phyloP scores from a whole-genome alignment of 2,113 vertebrate genomes.

The Myocastor coypus region DNA sequence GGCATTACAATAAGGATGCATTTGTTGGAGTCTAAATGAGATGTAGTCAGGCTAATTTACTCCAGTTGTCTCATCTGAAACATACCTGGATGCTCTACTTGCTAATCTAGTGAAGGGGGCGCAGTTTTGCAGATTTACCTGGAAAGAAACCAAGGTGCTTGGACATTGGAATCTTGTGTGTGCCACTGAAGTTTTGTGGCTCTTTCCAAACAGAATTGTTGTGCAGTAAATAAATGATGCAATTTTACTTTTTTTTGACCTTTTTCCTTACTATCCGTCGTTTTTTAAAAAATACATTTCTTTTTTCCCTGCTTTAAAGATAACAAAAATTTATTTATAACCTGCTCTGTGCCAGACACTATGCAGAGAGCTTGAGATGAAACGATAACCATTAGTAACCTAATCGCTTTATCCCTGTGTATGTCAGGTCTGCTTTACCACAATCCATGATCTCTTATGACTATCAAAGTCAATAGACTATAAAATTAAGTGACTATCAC shows the following conservation, averaged over 20 bases:
- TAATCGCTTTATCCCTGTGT: not conserved
- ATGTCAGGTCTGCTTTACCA: conserved; percentile 21
- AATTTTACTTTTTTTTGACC: not conserved
- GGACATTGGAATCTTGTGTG: not conserved
- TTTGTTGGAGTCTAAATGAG: not conserved
- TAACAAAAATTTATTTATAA: conserved; percentile 46
- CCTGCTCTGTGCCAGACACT: not conserved
- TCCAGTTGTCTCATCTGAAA: not conserved
- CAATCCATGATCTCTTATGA: conserved; percentile 14
- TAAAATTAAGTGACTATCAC: conserved; percentile 59
- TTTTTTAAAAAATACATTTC: not conserved
- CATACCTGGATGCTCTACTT: not conserved
- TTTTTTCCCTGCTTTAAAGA: not conserved
- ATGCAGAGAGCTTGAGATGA: not conserved
- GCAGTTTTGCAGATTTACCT: not conserved
- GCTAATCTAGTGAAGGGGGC: not conserved
- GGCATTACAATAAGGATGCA: not conserved
- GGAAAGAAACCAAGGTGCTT: not conserved
- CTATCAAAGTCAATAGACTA: conserved; percentile 64
- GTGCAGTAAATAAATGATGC: not conserved
- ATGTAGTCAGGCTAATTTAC: not conserved
- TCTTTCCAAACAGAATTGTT: not conserved
- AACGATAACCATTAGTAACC: not conserved
- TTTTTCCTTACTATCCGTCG: not conserved
- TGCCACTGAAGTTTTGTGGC: not conserved